These are phyloP conservation scores for Metopolophium dirhodum DNA, from an alignment of 1,140 invertebrate species.

Conservation along the genomic window DNA sequence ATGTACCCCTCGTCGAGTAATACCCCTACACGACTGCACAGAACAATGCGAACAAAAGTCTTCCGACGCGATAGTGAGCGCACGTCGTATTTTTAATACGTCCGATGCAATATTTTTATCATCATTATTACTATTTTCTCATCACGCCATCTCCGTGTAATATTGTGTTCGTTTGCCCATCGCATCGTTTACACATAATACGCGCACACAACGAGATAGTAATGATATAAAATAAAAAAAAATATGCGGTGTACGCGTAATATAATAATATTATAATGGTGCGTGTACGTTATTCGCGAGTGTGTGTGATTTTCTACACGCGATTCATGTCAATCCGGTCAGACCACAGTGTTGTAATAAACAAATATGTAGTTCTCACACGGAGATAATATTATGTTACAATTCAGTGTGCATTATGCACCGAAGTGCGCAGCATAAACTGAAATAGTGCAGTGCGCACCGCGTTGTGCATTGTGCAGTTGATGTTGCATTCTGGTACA, in stretches of 20 bases:
- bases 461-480: no score
- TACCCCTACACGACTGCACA: no score
- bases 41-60: not conserved
- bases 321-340: no score
- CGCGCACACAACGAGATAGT: no score
- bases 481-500: not conserved
- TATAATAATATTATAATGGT: not conserved
- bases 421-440: not conserved
- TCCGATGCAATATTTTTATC: not conserved
- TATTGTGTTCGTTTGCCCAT: not conserved
- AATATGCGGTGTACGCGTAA: no score
- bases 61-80: not conserved
- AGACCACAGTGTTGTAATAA: no score
- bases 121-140: not conserved
- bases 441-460: not conserved
- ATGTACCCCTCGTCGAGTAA: no score
- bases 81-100: not conserved
- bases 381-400: not conserved
- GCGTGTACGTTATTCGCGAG: not conserved
- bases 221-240: no score
- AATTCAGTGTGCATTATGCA: not conserved
- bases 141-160: not conserved
- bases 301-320: not conserved
- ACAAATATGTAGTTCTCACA: no score
- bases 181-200: not conserved